Evolutionary conservation across 2,888 invertebrate species (phyloP).

Genomic region (Anoplius nigerrimus): DNA sequence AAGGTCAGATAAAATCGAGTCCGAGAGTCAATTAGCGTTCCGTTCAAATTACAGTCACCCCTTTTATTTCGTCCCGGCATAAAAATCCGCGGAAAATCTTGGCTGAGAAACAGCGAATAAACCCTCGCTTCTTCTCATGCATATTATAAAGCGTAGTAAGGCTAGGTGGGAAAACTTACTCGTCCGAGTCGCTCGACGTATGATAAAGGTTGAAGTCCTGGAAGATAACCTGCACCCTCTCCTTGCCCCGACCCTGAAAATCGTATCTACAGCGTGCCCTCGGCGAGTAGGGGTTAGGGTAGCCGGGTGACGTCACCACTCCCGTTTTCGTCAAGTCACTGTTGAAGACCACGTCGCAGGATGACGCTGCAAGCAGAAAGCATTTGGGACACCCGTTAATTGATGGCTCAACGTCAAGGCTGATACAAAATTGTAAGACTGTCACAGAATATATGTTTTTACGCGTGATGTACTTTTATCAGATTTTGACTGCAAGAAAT

Average conservation of each 20-base stretch:
- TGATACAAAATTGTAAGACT: too few relatives aligned
- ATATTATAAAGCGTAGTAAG: slow-evolving; percentile 4
- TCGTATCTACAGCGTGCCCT: slow-evolving; percentile 91
- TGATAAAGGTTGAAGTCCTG: slow-evolving; percentile 89
- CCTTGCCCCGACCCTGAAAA: slow-evolving; percentile 90
- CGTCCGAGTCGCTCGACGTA: slow-evolving; percentile 79
- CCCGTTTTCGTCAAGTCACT: slow-evolving; percentile 90
- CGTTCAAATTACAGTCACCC: too few relatives aligned
- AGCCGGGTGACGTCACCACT: slow-evolving; percentile 89
- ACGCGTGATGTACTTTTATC: too few relatives aligned
- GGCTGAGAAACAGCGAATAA: background rate
- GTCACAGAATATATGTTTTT: too few relatives aligned
- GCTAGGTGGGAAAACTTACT: slow-evolving; percentile 77
- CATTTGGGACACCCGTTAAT: background rate
- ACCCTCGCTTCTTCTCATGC: background rate
- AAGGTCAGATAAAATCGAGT: too few relatives aligned
- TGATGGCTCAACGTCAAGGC: background rate
- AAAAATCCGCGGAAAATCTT: too few relatives aligned
- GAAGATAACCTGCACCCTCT: slow-evolving; percentile 90
- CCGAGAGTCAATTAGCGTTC: too few relatives aligned
- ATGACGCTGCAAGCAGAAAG: slow-evolving; percentile 81
- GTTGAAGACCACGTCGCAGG: slow-evolving; percentile 86
- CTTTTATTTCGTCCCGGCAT: too few relatives aligned
- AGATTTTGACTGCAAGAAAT: too few relatives aligned
- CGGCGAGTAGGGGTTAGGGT: slow-evolving; percentile 88